phyloP scores from a whole-genome alignment of 2,113 vertebrate species.

The Myotis brandtii region DNA sequence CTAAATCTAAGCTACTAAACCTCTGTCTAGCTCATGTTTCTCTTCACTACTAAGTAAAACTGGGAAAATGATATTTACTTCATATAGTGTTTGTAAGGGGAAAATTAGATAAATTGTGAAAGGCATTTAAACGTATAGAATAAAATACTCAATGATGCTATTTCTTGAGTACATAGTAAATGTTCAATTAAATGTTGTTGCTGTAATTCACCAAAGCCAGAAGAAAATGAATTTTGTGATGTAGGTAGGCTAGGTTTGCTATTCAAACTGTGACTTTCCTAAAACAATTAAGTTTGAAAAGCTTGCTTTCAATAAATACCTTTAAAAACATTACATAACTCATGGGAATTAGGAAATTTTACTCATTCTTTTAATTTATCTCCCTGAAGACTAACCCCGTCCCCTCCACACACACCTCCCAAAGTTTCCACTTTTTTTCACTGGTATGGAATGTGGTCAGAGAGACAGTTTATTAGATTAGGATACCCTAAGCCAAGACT shows the following conservation, averaged over 20 bases:
- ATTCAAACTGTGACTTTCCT: neutral
- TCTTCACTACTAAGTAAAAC: neutral
- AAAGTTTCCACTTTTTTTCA: conserved; percentile 36
- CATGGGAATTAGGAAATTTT: conserved; percentile 2
- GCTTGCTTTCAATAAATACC: conserved; percentile 32
- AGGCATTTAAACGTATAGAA: neutral
- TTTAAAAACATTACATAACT: neutral
- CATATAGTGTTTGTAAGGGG: neutral
- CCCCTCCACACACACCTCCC: too few relatives aligned
- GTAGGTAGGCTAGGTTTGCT: neutral
- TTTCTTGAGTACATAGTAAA: neutral
- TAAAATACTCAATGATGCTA: neutral
- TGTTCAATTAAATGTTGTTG: neutral
- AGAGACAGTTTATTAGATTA: neutral
- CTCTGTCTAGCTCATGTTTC: neutral
- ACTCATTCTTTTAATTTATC: neutral
- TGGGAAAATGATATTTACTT: neutral
- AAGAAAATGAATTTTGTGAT: neutral
- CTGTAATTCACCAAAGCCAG: neutral
- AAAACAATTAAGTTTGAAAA: neutral
- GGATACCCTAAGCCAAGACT: neutral
- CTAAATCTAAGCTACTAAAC: neutral
- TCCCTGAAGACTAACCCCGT: neutral
- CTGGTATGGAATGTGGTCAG: conserved; percentile 4
- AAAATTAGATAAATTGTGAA: conserved; percentile 6